Evolutionary conservation across 2,888 invertebrate species (phyloP).

Genomic region (Caenorhabditis sulstoni): DNA sequence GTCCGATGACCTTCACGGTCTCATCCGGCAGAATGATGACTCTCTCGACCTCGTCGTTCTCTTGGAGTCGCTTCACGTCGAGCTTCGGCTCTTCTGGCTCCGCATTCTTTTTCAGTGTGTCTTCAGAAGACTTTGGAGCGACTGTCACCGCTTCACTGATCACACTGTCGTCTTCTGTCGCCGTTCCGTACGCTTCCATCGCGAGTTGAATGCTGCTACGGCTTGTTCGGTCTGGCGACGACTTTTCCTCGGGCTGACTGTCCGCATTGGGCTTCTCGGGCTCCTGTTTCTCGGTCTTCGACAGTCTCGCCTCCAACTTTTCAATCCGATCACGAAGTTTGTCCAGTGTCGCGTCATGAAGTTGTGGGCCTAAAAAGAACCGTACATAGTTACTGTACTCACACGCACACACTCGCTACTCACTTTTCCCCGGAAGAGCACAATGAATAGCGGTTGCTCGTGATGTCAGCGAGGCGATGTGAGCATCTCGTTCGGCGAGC

Average conservation of each 20-base stretch:
- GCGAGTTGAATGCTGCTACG: constrained; percentile 57
- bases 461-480: constrained; percentile 67
- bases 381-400: no score
- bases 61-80: no score
- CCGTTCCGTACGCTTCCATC: constrained; percentile 76
- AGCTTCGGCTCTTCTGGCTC: constrained; percentile 37
- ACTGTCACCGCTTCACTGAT: constrained; percentile 46
- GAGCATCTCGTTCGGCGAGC: constrained; percentile 69
- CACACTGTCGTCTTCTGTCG: constrained; percentile 62
- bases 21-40: constrained; percentile 46
- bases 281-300: constrained; percentile 57
- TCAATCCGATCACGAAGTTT: constrained; percentile 63
- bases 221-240: constrained; percentile 63
- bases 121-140: not conserved
- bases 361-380: constrained; percentile 37
- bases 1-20: constrained; percentile 12
- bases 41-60: not conserved
- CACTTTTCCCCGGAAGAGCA: constrained; percentile 65
- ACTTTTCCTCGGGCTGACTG: constrained; percentile 4
- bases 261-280: not conserved
- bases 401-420: no score
- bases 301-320: constrained; percentile 58
- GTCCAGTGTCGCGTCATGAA: constrained; percentile 63
- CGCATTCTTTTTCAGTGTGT: no score
- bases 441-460: constrained; percentile 70